Base-by-base conservation (phyloP, 1,140 invertebrate genomes). In the Battus philenor region DNA sequence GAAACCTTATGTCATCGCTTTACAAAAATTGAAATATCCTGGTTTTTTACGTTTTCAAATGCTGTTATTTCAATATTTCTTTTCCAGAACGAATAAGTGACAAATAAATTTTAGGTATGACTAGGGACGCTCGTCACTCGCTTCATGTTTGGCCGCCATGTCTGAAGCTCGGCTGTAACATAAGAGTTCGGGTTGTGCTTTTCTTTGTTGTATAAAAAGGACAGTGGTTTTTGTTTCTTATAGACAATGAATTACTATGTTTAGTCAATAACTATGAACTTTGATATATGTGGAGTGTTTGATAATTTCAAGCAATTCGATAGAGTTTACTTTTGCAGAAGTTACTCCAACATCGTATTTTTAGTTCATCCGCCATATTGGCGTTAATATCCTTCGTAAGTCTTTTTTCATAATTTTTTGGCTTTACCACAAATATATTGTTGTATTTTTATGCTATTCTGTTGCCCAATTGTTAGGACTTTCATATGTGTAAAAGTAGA, bases 331-430 rank as follows among this genome's bases (percentile, higher is more conserved):
- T 66, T 64, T 75, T 68, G 66, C 66, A 70, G 67, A 71, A 81
- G 73, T 73, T 57, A 68, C 68, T 74, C 75, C 66, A 65, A 78
- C 80, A 78, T 82, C 80, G 78, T 85, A 85, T 85, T 85, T 85
- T 85, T 85, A 85, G 78, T 85, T 75, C 78, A 72, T 79, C 81
- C 78, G 81, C 81, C 81, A 85, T 85, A 85, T 85, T 85, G 81
- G 81, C 78, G 71, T 81, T 84, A 79, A 79, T 81, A 75, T 79
- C 72, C 69, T 78, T 85, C 81, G 81, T 85, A 82, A 85, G 81
- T 85, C 72, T 72, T 81, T 84, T 83, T 80, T 72, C 64, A 63
- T 77, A 78, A 80, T 76, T 73, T 70, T 70, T 66, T 75, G 69
- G 74, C 76, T 84, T 79, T 68, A 68, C 52, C 48, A 55, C 55